phyloP scores from a whole-genome alignment of 2,113 vertebrate genomes.

The Pelecanus crispus region DNA sequence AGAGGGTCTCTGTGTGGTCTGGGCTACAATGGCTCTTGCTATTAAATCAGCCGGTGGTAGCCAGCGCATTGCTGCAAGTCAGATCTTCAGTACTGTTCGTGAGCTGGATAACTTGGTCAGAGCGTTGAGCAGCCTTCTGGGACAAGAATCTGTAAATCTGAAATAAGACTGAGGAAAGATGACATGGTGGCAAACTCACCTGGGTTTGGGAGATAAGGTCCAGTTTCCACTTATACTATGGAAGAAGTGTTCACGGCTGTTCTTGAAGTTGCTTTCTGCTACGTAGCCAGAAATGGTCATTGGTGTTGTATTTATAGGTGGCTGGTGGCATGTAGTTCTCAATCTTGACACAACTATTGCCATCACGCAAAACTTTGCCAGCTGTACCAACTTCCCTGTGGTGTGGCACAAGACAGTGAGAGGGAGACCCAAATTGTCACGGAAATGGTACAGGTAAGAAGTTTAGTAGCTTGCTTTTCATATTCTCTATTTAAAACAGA shows the following conservation, averaged over 20 bases:
- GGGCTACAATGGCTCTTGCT: neutral
- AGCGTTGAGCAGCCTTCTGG: neutral
- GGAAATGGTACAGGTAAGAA: constrained; percentile 97
- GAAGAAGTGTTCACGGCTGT: neutral
- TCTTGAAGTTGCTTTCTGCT: neutral
- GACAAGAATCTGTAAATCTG: neutral
- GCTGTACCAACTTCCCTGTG: constrained; percentile 95
- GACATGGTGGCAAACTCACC: neutral
- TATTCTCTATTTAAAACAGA: neutral
- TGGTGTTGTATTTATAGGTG: constrained; percentile 75
- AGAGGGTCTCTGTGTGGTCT: neutral
- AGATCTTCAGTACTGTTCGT: neutral
- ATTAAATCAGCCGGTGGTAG: neutral
- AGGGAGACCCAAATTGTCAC: constrained; percentile 92
- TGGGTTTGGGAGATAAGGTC: neutral
- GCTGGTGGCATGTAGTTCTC: constrained; percentile 98
- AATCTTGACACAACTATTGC: constrained; percentile 95
- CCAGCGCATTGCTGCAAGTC: neutral
- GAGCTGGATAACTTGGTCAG: neutral
- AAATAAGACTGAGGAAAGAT: neutral
- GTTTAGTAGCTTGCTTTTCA: neutral
- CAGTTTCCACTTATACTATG: neutral
- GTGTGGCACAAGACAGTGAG: constrained; percentile 99
- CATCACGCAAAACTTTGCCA: constrained; percentile 97
- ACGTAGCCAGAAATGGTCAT: neutral